A percentile compares a stretch with the other conserved stretches of the same genome.
Conservation (phyloP, 1,140 invertebrate genomes). For the Lepidurus arcticus region DNA sequence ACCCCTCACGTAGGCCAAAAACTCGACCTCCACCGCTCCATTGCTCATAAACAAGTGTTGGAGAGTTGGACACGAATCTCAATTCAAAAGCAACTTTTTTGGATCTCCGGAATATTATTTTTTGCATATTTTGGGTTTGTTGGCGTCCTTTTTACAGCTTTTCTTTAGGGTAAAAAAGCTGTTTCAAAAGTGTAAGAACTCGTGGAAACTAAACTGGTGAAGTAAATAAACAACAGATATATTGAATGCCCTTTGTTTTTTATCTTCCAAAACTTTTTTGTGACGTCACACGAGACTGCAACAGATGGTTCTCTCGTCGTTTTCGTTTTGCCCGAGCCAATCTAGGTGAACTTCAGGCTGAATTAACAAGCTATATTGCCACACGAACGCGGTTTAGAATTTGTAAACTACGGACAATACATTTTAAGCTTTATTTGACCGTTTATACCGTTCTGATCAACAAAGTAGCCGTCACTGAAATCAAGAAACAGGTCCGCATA, state of each 20-base stretch:
- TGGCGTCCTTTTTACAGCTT: neutral
- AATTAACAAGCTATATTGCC: neutral
- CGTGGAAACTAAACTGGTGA: too few species aligned
- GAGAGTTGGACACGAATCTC: neutral
- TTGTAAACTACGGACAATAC: too few species aligned
- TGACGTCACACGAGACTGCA: neutral
- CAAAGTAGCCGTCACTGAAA: neutral
- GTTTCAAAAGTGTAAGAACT: too few species aligned
- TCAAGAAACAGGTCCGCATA: neutral
- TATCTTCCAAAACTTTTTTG: neutral
- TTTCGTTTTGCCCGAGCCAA: neutral
- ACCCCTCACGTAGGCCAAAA: slow-evolving; percentile 20
- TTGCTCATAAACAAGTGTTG: slow-evolving; percentile 10
- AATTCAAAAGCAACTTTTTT: neutral
- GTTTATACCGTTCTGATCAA: neutral
- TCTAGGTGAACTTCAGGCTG: slow-evolving; percentile 5
- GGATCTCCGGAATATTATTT: neutral
- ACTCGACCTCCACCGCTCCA: neutral
- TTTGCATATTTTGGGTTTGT: neutral
- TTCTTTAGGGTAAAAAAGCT: neutral
- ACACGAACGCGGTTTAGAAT: too few species aligned
- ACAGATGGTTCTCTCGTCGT: neutral
- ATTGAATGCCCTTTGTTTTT: neutral
- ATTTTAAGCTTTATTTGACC: neutral
- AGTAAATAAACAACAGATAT: too few species aligned